These are phyloP conservation scores for Xyrichtys novacula DNA, from an alignment of 2,797 vertebrate species.

Conservation along the genomic window DNA sequence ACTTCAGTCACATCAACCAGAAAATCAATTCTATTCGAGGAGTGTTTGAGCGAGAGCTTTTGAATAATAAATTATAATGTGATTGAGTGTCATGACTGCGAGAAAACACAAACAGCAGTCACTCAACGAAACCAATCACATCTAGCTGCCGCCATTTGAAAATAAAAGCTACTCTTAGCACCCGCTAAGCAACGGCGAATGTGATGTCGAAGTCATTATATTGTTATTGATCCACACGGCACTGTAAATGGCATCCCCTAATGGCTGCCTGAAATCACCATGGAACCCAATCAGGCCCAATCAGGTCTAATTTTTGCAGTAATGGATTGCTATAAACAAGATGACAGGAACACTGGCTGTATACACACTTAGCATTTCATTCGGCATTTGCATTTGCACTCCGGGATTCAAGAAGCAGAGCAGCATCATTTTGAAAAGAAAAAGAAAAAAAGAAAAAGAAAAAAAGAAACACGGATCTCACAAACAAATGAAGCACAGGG, in stretches of 20 bases:
- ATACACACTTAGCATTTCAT: conserved; percentile 77
- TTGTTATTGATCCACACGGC: conserved; percentile 74
- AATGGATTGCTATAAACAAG: conserved; percentile 72
- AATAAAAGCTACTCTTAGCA: conserved; percentile 60
- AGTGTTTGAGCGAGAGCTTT: conserved; percentile 25
- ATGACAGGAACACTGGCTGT: conserved; percentile 87
- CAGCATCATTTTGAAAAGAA: conserved; percentile 83
- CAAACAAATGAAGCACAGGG: conserved; percentile 78
- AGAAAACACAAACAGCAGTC: conserved; percentile 67
- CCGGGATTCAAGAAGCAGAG: conserved; percentile 87
- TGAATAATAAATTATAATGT: conserved; percentile 74
- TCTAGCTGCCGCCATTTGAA: conserved; percentile 56
- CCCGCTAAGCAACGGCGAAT: conserved; percentile 67
- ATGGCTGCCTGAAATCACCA: conserved; percentile 76
- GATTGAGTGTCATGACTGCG: conserved; percentile 66
- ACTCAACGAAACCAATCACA: conserved; percentile 65
- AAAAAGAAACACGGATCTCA: conserved; percentile 58
- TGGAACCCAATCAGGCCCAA: conserved; percentile 72
- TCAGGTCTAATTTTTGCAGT: conserved; percentile 66
- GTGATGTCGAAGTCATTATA: conserved; percentile 73
- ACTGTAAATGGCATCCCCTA: conserved; percentile 72
- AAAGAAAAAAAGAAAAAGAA: conserved; percentile 44
- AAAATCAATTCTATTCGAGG: conserved; percentile 49
- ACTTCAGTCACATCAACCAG: conserved; percentile 43
- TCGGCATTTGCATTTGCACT: conserved; percentile 77